These are phyloP conservation scores for Zaprionus inermis DNA, from an alignment of 1,140 invertebrate species.

Conservation along the genomic window DNA sequence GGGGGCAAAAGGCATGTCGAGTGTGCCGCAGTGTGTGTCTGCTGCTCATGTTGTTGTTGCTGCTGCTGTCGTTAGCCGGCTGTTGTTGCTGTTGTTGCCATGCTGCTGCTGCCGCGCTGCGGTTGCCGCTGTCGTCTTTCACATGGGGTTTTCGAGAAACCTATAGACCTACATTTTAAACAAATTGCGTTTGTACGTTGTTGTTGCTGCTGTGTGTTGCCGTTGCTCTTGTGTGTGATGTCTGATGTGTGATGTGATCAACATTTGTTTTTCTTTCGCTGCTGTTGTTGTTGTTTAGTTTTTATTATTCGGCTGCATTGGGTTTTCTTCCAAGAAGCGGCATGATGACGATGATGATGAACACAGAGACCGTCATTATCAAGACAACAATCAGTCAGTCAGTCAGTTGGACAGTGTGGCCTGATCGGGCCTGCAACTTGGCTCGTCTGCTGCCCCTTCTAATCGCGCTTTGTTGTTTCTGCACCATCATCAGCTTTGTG, in stretches of 20 bases:
- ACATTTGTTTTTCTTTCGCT: conserved; percentile 58
- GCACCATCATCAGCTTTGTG: conserved; percentile 68
- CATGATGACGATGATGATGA: conserved; percentile 42
- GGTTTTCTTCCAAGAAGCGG: conserved; percentile 70
- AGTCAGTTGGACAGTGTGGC: conserved; percentile 54
- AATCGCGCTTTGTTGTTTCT: conserved; percentile 72
- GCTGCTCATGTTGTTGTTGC: conserved; percentile 24
- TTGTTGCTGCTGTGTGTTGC: conserved; percentile 19
- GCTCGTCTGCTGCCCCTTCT: conserved; percentile 35
- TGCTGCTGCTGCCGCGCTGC: conserved; percentile 30
- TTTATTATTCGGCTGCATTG: conserved; percentile 41
- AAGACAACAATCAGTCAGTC: conserved; percentile 20
- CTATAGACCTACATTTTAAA: conserved; percentile 83
- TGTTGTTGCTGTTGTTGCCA: conserved; percentile 48
- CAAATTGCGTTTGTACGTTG: conserved; percentile 72
- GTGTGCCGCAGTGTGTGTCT: conserved; percentile 16
- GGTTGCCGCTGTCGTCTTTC: conserved; percentile 62
- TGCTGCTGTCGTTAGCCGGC: conserved; percentile 46
- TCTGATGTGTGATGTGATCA: conserved; percentile 66
- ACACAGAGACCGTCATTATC: conserved; percentile 48
- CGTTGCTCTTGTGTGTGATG: conserved; percentile 25
- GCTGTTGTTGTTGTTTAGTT: conserved; percentile 18
- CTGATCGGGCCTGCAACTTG: not conserved
- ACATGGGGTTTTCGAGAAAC: conserved; percentile 78
- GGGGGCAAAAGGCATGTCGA: conserved; percentile 47